Evolutionary conservation across 2,888 invertebrate species (phyloP), one percentile per base, ranked within the genome.

Genomic region (Agrochola litura): DNA sequence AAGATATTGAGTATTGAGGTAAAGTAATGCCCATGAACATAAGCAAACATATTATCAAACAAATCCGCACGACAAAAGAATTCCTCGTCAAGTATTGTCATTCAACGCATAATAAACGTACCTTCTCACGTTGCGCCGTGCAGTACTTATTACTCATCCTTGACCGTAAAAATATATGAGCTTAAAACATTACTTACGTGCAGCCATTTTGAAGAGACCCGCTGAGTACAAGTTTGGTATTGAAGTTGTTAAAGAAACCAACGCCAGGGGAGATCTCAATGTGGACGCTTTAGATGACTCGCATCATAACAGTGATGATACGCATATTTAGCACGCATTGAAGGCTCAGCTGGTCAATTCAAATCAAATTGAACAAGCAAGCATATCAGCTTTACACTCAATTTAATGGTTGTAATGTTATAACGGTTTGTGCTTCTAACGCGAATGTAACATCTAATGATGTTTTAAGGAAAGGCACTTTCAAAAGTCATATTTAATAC

Each of bases 81-180:
- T 90, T 89, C 90, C 82, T 89, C 79, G 73, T 71, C 81, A 86
- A 67, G 65, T 79, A 90, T 89, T 90, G 89, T 91, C 91, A 91
- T 90, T 87, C 84, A 77, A 80, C 79, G 81, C 85, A 88, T 84
- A 88, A 86, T 86, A 88, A 86, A 82, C 58, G 19, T n/a, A 58
- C 83, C 89, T 92, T 93, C 93, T 92, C 92, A 94, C 92, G 92
- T 86, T 81, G 82, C 77, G 76, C 75, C 80, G 81, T 83, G 73
- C 81, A 84, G 80, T 88, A 75, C 74, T 73, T 77, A 19, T 64
- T 87, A 90, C 83, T 87, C 91, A 94, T 93, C 94, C 95, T 95
- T 95, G 95, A 94, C 95, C 93, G 92, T 94, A 94, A 92, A 94
- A 91, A 89, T 86, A 83, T 84, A 89, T 88, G 81, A 82, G 80